Conservation (phyloP, 2,797 vertebrate species). For the Antennarius maculatus region DNA sequence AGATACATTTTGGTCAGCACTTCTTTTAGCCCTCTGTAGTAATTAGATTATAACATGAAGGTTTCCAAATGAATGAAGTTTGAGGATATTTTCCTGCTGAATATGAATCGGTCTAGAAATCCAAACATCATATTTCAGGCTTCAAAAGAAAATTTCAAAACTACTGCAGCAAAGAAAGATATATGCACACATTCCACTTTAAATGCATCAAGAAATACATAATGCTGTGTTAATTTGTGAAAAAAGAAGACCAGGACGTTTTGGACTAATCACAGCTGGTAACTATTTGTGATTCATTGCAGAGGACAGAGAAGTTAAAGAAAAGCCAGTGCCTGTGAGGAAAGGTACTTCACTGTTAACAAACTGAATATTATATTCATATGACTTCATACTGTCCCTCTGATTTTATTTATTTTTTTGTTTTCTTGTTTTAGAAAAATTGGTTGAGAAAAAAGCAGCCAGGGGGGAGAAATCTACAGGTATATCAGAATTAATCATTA, state of each 20-base stretch:
- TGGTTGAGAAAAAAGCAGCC: constrained; percentile 37
- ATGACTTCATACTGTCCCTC: background rate
- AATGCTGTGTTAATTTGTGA: background rate
- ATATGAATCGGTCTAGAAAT: background rate
- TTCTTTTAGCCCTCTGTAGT: constrained; percentile 13
- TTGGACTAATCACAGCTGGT: background rate
- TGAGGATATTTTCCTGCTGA: constrained; percentile 21
- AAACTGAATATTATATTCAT: background rate
- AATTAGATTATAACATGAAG: constrained; percentile 29
- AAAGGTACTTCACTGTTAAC: constrained; percentile 2
- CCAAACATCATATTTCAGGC: constrained; percentile 22
- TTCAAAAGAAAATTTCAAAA: constrained; percentile 47
- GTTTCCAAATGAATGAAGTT: background rate
- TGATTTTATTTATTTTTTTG: background rate
- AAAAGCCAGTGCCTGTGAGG: constrained; percentile 13
- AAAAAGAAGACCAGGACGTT: background rate
- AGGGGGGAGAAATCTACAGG: constrained; percentile 51
- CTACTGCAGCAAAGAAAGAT: constrained; percentile 40
- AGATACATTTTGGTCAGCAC: constrained; percentile 17
- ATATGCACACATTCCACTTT: background rate
- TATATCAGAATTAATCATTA: background rate
- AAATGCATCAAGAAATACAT: background rate
- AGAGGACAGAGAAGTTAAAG: constrained; percentile 35
- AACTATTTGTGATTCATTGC: constrained; percentile 17
- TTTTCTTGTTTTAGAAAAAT: constrained; percentile 38